Evolutionary conservation across 2,797 vertebrate species (phyloP).

Genomic region (Scomberomorus guttatus): DNA sequence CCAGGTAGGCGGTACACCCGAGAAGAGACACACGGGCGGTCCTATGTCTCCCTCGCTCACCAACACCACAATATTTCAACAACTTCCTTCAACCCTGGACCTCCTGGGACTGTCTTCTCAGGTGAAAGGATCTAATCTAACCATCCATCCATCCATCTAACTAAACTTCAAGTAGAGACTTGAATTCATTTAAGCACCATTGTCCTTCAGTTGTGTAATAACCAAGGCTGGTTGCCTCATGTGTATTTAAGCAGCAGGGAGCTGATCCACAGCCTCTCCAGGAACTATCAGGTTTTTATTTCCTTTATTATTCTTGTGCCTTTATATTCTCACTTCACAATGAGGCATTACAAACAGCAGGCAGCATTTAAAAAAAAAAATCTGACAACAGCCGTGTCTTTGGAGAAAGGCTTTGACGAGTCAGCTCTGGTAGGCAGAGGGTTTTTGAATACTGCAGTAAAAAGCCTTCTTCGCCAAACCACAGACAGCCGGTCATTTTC

Average conservation of each 20-base stretch:
- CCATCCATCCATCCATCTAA: background rate
- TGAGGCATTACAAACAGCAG: slow-evolving; percentile 36
- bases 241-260: slow-evolving; percentile 40
- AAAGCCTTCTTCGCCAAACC: slow-evolving; percentile 40
- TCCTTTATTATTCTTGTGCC: slow-evolving; percentile 41
- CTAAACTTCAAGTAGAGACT: background rate
- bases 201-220: slow-evolving; percentile 27
- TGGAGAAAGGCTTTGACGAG: slow-evolving; percentile 45
- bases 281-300: slow-evolving; percentile 48
- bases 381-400: slow-evolving; percentile 30
- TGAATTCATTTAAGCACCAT: slow-evolving; percentile 7
- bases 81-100: slow-evolving; percentile 27
- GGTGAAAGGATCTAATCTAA: background rate
- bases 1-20: slow-evolving; percentile 49
- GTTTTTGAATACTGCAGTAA: slow-evolving; percentile 59
- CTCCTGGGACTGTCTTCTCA: slow-evolving; percentile 23
- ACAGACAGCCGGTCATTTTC: slow-evolving; percentile 61
- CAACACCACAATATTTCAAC: slow-evolving; percentile 32
- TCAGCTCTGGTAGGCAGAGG: slow-evolving; percentile 34
- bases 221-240: background rate
- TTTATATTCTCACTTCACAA: slow-evolving; percentile 48
- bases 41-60: background rate
- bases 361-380: slow-evolving; percentile 15
- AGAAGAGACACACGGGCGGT: background rate
- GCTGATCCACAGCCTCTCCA: slow-evolving; percentile 27